Evolutionary conservation across 2,113 vertebrate species (phyloP).

Genomic region (Otocyon megalotis): DNA sequence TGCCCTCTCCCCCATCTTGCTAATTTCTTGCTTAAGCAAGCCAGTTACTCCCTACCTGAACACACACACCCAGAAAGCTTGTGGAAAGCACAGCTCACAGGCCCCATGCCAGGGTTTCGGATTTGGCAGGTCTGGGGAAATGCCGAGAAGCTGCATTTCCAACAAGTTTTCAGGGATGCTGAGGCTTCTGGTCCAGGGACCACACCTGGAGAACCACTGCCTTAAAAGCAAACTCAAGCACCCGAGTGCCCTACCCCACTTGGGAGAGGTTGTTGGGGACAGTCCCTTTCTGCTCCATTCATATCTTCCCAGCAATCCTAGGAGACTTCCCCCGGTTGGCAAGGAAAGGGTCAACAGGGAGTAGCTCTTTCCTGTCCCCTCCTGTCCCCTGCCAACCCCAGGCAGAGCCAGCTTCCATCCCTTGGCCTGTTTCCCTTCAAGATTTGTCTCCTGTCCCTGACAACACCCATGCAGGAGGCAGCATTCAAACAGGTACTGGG

Average conservation of each 20-base stretch:
- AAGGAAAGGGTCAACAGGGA: fast-evolving
- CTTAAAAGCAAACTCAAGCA: neutral
- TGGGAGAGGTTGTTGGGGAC: neutral
- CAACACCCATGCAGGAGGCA: slow-evolving; percentile 28
- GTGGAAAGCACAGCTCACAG: no score
- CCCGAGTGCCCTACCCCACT: fast-evolving
- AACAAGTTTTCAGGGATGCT: neutral
- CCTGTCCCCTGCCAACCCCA: fast-evolving
- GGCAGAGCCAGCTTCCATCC: neutral
- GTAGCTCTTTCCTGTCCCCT: neutral
- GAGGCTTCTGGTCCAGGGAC: neutral
- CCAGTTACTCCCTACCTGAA: neutral
- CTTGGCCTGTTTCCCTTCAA: neutral
- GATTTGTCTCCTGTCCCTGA: neutral
- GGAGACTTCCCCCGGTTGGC: neutral
- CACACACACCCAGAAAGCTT: fast-evolving
- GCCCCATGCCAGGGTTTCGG: neutral
- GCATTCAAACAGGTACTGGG: slow-evolving; percentile 50
- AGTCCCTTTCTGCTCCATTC: neutral
- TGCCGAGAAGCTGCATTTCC: neutral
- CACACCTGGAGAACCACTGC: neutral
- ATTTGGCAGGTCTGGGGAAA: neutral
- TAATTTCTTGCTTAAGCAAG: neutral
- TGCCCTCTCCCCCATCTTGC: no score
- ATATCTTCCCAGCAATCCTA: fast-evolving